Conservation (phyloP, 2,888 invertebrate species). For the Ochropacha duplaris region DNA sequence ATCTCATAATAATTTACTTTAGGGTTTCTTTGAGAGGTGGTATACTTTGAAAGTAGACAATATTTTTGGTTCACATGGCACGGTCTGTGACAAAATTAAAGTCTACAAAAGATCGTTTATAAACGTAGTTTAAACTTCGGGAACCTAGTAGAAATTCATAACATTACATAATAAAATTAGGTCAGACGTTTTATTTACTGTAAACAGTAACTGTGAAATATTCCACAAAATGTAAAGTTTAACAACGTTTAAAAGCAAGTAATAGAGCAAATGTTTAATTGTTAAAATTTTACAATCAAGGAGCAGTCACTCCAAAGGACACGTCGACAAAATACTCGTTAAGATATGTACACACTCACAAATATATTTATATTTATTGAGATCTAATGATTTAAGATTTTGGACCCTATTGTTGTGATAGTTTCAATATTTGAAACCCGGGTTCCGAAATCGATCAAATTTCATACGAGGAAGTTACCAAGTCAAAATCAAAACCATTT, state of each 20-base stretch:
- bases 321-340: neutral
- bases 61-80: conserved; percentile 32
- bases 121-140: neutral
- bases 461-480: no score
- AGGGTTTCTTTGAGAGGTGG: neutral
- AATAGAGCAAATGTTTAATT: neutral
- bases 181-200: no score
- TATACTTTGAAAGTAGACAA: conserved; percentile 8
- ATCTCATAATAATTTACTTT: neutral
- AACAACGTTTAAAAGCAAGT: neutral
- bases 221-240: neutral
- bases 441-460: no score
- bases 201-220: no score
- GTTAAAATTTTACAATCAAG: neutral
- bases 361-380: conserved; percentile 1
- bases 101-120: neutral
- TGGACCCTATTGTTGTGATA: conserved; percentile 7
- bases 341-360: conserved; percentile 6
- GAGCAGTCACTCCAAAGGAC: neutral
- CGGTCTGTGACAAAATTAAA: neutral
- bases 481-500: no score
- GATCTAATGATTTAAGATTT: neutral
- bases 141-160: neutral
- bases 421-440: neutral
- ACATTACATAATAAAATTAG: no score